A percentile compares a stretch with the other conserved stretches of the same genome.
Conservation (phyloP, 2,113 vertebrate genomes). For the Paramisgurnus dabryanus region DNA sequence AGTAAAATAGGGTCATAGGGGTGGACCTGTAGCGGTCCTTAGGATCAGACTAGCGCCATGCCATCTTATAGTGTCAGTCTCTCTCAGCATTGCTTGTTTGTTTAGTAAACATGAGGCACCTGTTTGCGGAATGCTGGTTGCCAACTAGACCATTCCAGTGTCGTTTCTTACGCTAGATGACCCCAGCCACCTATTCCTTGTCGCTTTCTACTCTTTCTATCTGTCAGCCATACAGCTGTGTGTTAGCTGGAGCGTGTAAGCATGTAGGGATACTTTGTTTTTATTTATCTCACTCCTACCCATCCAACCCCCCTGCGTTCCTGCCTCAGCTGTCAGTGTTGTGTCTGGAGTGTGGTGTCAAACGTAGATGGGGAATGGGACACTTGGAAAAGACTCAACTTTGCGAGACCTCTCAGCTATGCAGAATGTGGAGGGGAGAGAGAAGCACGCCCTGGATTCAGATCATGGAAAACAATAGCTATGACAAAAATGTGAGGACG, state of each 20-base stretch:
- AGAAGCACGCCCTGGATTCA: conserved; percentile 69
- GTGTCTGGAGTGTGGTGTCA: conserved; percentile 86
- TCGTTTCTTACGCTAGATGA: conserved; percentile 79
- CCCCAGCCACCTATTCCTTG: conserved; percentile 60
- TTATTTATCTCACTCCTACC: conserved; percentile 81
- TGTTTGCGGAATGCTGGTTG: conserved; percentile 82
- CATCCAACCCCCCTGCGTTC: conserved; percentile 2
- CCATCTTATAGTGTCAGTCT: conserved; percentile 50
- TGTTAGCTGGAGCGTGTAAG: conserved; percentile 49
- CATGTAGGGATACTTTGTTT: conserved; percentile 84
- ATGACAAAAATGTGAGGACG: conserved; percentile 61
- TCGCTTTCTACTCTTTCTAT: conserved; percentile 71
- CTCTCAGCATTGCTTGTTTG: conserved; percentile 77
- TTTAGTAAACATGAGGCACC: conserved; percentile 91
- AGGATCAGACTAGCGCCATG: conserved; percentile 70
- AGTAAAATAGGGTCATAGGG: not conserved
- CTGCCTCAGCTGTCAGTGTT: conserved; percentile 91
- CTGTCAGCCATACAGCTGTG: conserved; percentile 82
- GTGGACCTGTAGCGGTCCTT: conserved; percentile 70
- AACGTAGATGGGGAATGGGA: conserved; percentile 71
- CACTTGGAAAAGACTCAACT: conserved; percentile 81
- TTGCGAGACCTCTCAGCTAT: conserved; percentile 79
- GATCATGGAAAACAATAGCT: conserved; percentile 72
- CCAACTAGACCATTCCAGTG: conserved; percentile 78
- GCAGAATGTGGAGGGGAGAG: conserved; percentile 67